Conservation (phyloP, 2,888 invertebrate species). For the Melitaea athalia region DNA sequence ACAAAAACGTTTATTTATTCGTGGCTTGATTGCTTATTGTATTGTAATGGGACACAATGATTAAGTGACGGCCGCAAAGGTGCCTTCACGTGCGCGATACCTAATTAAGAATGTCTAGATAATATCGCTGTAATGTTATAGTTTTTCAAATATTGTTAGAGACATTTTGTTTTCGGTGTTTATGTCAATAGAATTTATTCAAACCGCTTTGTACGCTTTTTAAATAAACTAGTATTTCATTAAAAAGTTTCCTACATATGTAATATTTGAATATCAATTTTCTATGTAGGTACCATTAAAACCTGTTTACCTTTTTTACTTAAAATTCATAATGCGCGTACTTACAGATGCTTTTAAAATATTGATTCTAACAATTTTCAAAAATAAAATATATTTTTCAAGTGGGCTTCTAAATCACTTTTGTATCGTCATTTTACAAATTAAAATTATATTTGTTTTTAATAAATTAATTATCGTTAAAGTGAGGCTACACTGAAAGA, state of each 20-base stretch:
- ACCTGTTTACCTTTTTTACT: neutral
- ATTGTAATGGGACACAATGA: slow-evolving; percentile 62
- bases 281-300: neutral
- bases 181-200: neutral
- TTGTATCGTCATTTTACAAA: neutral
- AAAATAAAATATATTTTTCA: neutral
- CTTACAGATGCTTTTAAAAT: neutral
- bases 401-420: neutral
- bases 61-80: slow-evolving; percentile 41
- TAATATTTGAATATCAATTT: neutral
- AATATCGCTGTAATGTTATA: slow-evolving; percentile 13
- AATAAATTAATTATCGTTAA: too few species aligned
- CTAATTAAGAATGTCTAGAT: slow-evolving; percentile 29
- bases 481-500: too few species aligned
- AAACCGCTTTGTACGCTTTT: neutral
- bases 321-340: neutral
- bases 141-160: too few species aligned
- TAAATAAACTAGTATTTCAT: neutral
- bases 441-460: too few species aligned
- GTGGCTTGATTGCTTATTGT: slow-evolving; percentile 70
- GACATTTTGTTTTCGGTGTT: neutral
- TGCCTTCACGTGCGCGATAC: slow-evolving; percentile 32
- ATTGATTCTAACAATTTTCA: slow-evolving; percentile 6
- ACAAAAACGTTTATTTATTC: slow-evolving; percentile 46
- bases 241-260: neutral